Evolutionary conservation across 2,888 invertebrate genomes (phyloP), one percentile per base, ranked within the genome.

Genomic region (Drosophila rellima): DNA sequence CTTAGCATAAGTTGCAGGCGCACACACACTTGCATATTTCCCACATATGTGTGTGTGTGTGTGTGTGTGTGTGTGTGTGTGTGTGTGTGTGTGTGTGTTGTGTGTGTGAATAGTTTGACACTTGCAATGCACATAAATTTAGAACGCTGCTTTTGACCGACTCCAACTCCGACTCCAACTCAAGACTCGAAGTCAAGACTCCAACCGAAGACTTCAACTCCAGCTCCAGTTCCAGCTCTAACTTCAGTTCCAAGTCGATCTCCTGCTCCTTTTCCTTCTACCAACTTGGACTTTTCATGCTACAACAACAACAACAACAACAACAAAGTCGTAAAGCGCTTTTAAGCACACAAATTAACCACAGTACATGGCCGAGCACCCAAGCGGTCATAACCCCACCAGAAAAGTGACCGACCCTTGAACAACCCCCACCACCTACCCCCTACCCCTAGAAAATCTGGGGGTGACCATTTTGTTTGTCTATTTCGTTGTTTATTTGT

Each of bases 291-390:
- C 52, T 60, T 15, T 29, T 1, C 52, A 18, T 18, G 39, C n/a
- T 2, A 29, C 3, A 29, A n/a, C 37, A 37, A 26, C 23, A 23
- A 17, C 7, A 51, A 13, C 33, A 31, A 42, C 68, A 70, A 33
- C 52, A 62, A 68, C 55, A 59, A 89, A 89, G 88, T 90, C 89
- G 89, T 91, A 90, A 91, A 89, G 90, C 81, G 89, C 91, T 90
- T 90, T 91, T 90, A 88, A 91, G 91, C 91, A 90, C 91, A 91
- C 91, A 91, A 91, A 91, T 91, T 91, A 89, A 90, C 90, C 85
- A 86, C 90, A 88, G 89, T 75, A 82, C 89, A 90, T 88, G 83
- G 83, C 70, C 77, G 77, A 77, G 80, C 77, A 75, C 67, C 76
- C 79, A 72, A 71, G 71, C 79, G 74, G 76, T 78, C 74, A 70